phyloP scores from a whole-genome alignment of 2,113 vertebrate genomes.

The Microcebus ravelobensis region DNA sequence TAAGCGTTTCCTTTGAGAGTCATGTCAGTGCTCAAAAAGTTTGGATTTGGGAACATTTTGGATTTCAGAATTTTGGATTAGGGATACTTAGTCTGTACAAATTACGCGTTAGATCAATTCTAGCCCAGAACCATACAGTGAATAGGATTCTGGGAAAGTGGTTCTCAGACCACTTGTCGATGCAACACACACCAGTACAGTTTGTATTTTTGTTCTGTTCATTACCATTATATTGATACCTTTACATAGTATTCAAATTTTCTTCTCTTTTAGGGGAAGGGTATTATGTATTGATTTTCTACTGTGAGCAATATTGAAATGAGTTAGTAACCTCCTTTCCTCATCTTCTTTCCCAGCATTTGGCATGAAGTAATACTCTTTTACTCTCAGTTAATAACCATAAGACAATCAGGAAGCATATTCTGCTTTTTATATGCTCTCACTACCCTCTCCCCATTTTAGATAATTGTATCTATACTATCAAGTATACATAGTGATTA shows the following conservation, averaged over 20 bases:
- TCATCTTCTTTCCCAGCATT: background rate
- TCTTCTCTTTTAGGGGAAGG: background rate
- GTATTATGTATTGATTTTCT: background rate
- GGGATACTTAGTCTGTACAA: background rate
- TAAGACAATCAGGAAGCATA: background rate
- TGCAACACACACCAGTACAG: background rate
- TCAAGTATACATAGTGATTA: background rate
- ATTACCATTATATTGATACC: background rate
- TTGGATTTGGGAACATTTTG: background rate
- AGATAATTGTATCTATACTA: background rate
- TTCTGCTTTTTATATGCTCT: background rate
- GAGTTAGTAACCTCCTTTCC: background rate
- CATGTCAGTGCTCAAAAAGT: background rate
- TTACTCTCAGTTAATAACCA: background rate
- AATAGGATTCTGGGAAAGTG: background rate
- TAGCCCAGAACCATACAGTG: background rate
- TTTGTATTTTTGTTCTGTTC: background rate
- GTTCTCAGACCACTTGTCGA: background rate
- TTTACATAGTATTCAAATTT: background rate
- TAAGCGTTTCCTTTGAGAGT: background rate
- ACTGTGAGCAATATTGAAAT: background rate
- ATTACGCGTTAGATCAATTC: background rate
- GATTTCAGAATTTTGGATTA: background rate
- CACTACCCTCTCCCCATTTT: background rate
- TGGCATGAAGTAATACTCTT: background rate